A percentile compares a stretch with the other conserved stretches of the same genome.
Evolutionary conservation across 1,140 invertebrate genomes (phyloP).

Genomic region (Panagrolaimus sp.): DNA sequence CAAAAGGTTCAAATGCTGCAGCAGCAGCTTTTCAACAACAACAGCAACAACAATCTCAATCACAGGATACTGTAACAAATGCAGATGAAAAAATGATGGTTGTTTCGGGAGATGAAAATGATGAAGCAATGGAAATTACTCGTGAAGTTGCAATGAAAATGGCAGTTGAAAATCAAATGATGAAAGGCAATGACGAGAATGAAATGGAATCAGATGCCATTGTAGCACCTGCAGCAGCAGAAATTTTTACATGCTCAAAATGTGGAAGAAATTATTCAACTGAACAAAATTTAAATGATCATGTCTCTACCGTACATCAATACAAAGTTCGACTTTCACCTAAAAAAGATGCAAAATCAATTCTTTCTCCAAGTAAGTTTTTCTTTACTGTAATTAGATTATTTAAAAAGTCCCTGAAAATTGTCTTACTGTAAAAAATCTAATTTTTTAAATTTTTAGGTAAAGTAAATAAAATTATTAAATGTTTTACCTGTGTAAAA

Average conservation of each 20-base stretch:
- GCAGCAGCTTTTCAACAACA: background rate
- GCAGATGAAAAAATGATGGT: background rate
- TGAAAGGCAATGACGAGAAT: background rate
- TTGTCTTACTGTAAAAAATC: no score
- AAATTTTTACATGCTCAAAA: constrained; percentile 18
- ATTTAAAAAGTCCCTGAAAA: no score
- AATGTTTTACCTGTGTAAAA: constrained; percentile 31
- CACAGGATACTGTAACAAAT: no score
- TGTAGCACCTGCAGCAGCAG: background rate
- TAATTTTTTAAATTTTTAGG: no score
- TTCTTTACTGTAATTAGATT: no score
- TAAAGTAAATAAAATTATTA: constrained; percentile 30
- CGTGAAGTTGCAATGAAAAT: constrained; percentile 22
- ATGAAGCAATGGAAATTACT: constrained; percentile 16
- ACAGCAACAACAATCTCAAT: background rate
- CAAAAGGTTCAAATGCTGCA: no score
- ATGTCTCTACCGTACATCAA: constrained; percentile 25
- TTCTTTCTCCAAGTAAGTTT: constrained; percentile 33
- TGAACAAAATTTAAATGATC: constrained; percentile 21
- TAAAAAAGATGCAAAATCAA: constrained; percentile 20
- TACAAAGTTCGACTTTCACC: constrained; percentile 32
- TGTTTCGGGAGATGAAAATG: background rate
- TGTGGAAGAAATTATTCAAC: constrained; percentile 28
- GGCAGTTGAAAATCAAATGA: constrained; percentile 3
- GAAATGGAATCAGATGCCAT: background rate